Conservation (phyloP, 2,797 vertebrate genomes). For the Distichodus sexfasciatus region DNA sequence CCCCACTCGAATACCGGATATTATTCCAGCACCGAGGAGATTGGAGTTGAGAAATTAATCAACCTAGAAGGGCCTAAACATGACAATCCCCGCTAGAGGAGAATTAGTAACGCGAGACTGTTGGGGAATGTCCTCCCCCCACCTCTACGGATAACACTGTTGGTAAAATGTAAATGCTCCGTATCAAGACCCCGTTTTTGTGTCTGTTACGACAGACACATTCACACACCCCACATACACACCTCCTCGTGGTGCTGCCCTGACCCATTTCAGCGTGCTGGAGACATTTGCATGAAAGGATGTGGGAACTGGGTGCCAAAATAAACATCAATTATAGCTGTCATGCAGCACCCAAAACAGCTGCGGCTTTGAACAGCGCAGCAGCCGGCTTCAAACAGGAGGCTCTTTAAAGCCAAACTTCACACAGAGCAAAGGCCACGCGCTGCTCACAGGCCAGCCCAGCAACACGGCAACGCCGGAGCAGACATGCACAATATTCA, state of each 20-base stretch:
- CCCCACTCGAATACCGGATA: conserved; percentile 22
- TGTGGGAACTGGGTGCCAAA: conserved; percentile 76
- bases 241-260: conserved; percentile 69
- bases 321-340: conserved; percentile 86
- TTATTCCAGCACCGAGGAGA: conserved; percentile 16
- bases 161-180: conserved; percentile 69
- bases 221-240: conserved; percentile 22
- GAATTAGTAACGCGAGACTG: conserved; percentile 25
- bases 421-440: conserved; percentile 67
- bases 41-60: conserved; percentile 27
- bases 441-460: conserved; percentile 39
- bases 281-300: conserved; percentile 81
- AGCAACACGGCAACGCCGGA: not conserved
- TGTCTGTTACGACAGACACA: conserved; percentile 38
- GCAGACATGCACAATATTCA: not conserved
- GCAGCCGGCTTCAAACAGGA: conserved; percentile 78
- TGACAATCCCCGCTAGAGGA: conserved; percentile 37
- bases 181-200: conserved; percentile 69
- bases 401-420: conserved; percentile 76
- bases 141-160: conserved; percentile 47
- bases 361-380: conserved; percentile 81
- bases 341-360: conserved; percentile 82
- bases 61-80: conserved; percentile 34
- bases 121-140: conserved; percentile 1
- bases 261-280: conserved; percentile 77